Conservation (phyloP, 2,797 vertebrate species). For the Echeneis naucrates region DNA sequence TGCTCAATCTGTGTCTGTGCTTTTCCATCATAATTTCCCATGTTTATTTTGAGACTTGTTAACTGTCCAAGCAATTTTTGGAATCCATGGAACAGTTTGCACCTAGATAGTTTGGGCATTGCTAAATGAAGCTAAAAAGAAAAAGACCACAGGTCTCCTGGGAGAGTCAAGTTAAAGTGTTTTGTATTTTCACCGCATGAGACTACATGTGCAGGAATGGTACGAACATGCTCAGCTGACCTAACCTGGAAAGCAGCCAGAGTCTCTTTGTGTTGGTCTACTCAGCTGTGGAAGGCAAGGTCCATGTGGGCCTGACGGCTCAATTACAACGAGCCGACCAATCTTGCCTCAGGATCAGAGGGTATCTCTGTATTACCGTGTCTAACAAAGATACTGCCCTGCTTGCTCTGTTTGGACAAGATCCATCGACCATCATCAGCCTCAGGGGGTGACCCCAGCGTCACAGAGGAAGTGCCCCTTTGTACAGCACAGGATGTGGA, state of each 20-base stretch:
- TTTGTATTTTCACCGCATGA: conserved; percentile 60
- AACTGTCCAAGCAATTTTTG: conserved; percentile 28
- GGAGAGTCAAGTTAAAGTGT: conserved; percentile 47
- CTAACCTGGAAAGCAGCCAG: conserved; percentile 72
- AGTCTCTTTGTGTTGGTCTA: conserved; percentile 69
- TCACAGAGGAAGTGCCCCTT: conserved; percentile 27
- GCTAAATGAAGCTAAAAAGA: conserved; percentile 17
- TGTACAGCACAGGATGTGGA: conserved; percentile 21
- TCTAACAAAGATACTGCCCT: conserved; percentile 42
- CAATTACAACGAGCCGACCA: conserved; percentile 60
- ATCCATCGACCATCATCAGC: conserved; percentile 34
- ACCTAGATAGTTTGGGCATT: neutral
- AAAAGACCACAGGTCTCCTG: conserved; percentile 27
- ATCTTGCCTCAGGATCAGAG: conserved; percentile 49
- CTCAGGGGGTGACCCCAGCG: conserved; percentile 44
- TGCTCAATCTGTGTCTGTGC: conserved; percentile 6
- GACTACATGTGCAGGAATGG: conserved; percentile 49
- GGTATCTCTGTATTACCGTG: conserved; percentile 50
- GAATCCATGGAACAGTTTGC: conserved; percentile 14
- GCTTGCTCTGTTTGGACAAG: conserved; percentile 57
- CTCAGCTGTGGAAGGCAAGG: conserved; percentile 69
- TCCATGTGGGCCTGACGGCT: conserved; percentile 67
- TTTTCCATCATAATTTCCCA: conserved; percentile 10
- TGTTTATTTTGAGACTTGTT: conserved; percentile 40
- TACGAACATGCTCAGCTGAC: conserved; percentile 43